Evolutionary conservation across 2,113 vertebrate species (phyloP).

Genomic region (Gymnogyps californianus): DNA sequence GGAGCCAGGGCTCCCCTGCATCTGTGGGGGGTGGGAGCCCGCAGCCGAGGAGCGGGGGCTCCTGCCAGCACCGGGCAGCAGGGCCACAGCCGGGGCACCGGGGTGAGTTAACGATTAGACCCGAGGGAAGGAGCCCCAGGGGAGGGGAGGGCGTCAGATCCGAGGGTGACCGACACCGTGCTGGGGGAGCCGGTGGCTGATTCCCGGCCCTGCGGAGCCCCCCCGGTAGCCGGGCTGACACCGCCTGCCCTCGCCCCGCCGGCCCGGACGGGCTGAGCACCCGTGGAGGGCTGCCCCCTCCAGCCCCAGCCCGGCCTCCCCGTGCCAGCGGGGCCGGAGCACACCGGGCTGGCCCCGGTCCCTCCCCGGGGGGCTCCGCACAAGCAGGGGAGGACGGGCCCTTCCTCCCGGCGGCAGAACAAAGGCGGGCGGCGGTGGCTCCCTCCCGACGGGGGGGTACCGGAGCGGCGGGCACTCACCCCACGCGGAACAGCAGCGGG

Average conservation of each 20-base stretch:
- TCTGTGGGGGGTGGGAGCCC: neutral
- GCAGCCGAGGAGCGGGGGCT: neutral
- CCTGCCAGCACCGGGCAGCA: neutral
- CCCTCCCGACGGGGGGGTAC: neutral
- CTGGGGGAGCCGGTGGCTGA: neutral
- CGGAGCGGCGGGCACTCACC: constrained; percentile 41
- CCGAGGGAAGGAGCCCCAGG: neutral
- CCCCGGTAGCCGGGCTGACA: neutral
- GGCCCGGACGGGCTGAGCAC: neutral
- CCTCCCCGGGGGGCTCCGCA: neutral
- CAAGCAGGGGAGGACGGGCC: neutral
- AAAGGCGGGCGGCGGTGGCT: neutral
- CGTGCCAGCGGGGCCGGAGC: neutral
- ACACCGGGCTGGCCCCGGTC: neutral
- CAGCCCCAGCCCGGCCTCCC: neutral
- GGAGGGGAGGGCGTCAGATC: too few relatives aligned
- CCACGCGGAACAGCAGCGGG: constrained; percentile 67
- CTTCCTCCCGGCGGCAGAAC: neutral
- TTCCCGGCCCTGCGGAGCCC: too few relatives aligned
- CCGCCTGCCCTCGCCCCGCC: too few relatives aligned
- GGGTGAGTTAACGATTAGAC: neutral
- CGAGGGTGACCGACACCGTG: too few relatives aligned
- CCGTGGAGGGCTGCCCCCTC: too few relatives aligned
- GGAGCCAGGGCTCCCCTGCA: neutral
- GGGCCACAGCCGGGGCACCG: neutral